Evolutionary conservation across 2,888 invertebrate species (phyloP).

Genomic region (Lochmaea capreae): DNA sequence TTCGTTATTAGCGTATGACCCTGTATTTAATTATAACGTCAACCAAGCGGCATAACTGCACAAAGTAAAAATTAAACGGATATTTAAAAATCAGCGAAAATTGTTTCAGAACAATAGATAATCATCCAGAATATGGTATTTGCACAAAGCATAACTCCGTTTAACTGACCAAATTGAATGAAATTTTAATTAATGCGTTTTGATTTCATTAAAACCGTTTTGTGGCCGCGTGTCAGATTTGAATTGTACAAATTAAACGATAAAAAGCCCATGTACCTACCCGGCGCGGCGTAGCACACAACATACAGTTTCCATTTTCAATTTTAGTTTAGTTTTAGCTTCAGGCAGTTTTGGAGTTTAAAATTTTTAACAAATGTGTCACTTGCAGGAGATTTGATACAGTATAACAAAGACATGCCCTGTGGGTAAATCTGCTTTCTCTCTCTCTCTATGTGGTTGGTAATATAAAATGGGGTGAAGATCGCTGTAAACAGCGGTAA

Average conservation of each 20-base stretch:
- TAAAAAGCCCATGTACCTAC: slow-evolving; percentile 43
- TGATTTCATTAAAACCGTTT: slow-evolving; percentile 62
- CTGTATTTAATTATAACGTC: slow-evolving; percentile 6
- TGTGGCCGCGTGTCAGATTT: slow-evolving; percentile 56
- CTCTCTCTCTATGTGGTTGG: slow-evolving; percentile 48
- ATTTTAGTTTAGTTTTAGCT: slow-evolving; percentile 53
- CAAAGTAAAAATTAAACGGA: slow-evolving; percentile 38
- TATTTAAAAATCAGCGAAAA: slow-evolving; percentile 41
- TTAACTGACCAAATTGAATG: slow-evolving; percentile 58
- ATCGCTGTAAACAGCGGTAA: slow-evolving; percentile 40
- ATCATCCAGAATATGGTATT: slow-evolving; percentile 41
- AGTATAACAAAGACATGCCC: slow-evolving; percentile 59
- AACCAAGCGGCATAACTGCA: slow-evolving; percentile 23
- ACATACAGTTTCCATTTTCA: slow-evolving; percentile 62
- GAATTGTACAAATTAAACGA: slow-evolving; percentile 57
- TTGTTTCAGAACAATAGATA: slow-evolving; percentile 42
- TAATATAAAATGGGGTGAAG: slow-evolving; percentile 47
- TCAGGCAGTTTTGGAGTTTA: slow-evolving; percentile 40
- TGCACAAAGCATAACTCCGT: slow-evolving; percentile 53
- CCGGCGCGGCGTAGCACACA: slow-evolving; percentile 27
- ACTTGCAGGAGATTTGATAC: slow-evolving; percentile 63
- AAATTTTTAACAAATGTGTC: slow-evolving; percentile 64
- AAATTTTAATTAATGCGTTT: slow-evolving; percentile 65
- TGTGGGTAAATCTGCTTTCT: slow-evolving; percentile 50
- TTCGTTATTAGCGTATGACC: not conserved